These are phyloP conservation scores for Maniola hyperantus DNA, from an alignment of 2,888 invertebrate genomes.

Conservation along the genomic window DNA sequence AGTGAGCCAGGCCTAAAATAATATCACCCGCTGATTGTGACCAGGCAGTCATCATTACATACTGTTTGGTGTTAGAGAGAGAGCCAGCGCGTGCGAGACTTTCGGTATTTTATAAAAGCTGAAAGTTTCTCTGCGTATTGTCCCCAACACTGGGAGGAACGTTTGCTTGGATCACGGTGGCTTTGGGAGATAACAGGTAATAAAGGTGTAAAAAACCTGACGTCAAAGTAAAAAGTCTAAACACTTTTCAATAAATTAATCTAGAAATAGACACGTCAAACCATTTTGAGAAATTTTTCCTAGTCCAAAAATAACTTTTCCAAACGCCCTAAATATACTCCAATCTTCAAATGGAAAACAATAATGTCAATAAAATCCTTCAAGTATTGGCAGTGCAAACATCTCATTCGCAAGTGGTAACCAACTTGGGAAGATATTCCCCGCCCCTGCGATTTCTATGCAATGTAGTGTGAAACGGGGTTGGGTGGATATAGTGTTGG, in stretches of 20 bases:
- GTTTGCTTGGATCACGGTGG: too few species aligned
- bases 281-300: background rate
- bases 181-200: too few species aligned
- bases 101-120: too few species aligned
- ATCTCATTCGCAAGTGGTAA: conserved; percentile 60
- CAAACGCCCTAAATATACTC: conserved; percentile 28
- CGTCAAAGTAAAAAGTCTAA: too few species aligned
- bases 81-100: too few species aligned
- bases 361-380: conserved; percentile 67
- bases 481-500: conserved; percentile 42
- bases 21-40: too few species aligned
- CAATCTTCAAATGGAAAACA: conserved; percentile 39
- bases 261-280: background rate
- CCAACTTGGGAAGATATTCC: conserved; percentile 45
- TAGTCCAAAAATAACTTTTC: background rate
- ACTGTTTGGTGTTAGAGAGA: too few species aligned
- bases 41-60: too few species aligned
- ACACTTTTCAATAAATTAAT: too few species aligned
- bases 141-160: too few species aligned
- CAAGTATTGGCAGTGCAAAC: conserved; percentile 65
- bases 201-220: too few species aligned
- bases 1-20: background rate
- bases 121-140: too few species aligned
- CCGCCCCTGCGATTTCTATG: conserved; percentile 40
- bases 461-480: conserved; percentile 33